These are phyloP conservation scores for Trachymyrmex cornetzi DNA, from an alignment of 1,140 invertebrate species.

Conservation along the genomic window DNA sequence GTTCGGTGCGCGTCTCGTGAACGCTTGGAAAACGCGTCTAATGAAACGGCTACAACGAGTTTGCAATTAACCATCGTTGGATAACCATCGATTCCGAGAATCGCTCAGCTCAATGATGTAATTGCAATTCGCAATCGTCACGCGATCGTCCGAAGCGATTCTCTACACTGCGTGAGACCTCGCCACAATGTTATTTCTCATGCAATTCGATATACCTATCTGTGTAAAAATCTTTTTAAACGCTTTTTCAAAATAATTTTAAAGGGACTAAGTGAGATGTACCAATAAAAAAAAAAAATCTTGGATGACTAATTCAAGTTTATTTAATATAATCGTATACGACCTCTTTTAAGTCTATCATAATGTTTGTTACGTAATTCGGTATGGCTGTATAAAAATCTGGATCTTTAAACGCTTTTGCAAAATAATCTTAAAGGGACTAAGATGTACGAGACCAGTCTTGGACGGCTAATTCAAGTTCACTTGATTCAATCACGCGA, in stretches of 20 bases:
- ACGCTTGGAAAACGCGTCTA: neutral
- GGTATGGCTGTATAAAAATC: too few species aligned
- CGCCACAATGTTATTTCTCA: neutral
- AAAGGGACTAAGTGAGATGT: neutral
- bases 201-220: neutral
- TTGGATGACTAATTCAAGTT: neutral
- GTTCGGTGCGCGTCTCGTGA: neutral
- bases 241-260: neutral
- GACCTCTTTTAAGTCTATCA: slow-evolving; percentile 86
- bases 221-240: neutral
- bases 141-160: slow-evolving; percentile 34
- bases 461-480: neutral
- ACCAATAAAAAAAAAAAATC: too few species aligned
- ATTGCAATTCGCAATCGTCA: slow-evolving; percentile 41
- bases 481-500: slow-evolving; percentile 20
- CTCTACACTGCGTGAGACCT: neutral
- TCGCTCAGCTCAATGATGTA: slow-evolving; percentile 29
- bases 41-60: neutral
- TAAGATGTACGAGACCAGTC: neutral
- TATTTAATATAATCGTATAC: slow-evolving; percentile 15
- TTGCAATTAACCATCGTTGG: slow-evolving; percentile 21
- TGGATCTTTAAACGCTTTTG: too few species aligned
- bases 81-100: slow-evolving; percentile 44
- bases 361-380: slow-evolving; percentile 71
- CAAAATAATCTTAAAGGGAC: too few species aligned